These are phyloP conservation scores for Diplodus puntazzo DNA, from an alignment of 2,797 vertebrate species.

Conservation along the genomic window DNA sequence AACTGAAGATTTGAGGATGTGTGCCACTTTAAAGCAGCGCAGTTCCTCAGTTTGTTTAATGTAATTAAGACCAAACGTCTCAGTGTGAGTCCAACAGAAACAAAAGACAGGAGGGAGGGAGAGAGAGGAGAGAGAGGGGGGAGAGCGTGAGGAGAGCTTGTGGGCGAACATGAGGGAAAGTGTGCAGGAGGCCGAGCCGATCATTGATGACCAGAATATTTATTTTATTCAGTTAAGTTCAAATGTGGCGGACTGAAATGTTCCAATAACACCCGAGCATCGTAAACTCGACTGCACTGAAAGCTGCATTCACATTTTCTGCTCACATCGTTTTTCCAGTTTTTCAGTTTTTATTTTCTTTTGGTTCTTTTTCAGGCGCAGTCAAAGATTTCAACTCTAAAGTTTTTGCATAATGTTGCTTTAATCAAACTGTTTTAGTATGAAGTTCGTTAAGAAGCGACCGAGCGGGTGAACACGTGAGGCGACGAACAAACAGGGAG, in stretches of 20 bases:
- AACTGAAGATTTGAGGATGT: conserved; percentile 45
- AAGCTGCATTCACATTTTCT: background rate
- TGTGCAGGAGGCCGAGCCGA: background rate
- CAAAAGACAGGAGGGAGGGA: conserved; percentile 5
- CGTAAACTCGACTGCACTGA: background rate
- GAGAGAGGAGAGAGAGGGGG: background rate
- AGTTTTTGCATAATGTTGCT: too few species aligned
- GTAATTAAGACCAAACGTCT: conserved; percentile 41
- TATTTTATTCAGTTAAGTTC: too few species aligned
- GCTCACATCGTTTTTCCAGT: too few species aligned
- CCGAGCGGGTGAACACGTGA: background rate
- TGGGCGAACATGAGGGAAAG: conserved; percentile 58
- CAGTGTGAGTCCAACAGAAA: conserved; percentile 42
- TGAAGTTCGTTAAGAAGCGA: too few species aligned
- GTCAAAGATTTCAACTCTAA: too few species aligned
- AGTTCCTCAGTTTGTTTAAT: conserved; percentile 56
- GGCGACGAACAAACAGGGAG: background rate
- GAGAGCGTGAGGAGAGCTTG: background rate
- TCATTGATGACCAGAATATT: background rate
- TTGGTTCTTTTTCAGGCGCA: background rate
- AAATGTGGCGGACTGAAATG: background rate
- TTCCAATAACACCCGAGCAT: background rate
- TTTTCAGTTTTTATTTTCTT: background rate
- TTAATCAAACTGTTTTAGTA: too few species aligned
- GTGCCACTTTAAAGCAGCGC: conserved; percentile 34